These are phyloP conservation scores for Julus scanicus DNA, from an alignment of 2,888 invertebrate genomes.

Conservation along the genomic window DNA sequence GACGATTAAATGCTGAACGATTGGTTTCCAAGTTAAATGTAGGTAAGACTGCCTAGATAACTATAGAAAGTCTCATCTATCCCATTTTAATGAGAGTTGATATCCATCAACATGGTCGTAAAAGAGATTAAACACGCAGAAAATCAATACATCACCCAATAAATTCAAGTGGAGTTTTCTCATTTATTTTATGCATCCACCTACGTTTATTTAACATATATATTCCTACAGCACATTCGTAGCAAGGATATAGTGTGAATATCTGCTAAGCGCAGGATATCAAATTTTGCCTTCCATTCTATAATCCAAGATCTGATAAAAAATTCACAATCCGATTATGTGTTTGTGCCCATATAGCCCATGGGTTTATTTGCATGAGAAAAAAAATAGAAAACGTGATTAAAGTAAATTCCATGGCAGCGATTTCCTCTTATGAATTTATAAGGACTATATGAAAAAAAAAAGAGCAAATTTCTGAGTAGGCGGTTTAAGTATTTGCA, in stretches of 20 bases:
- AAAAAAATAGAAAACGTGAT: neutral
- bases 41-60: neutral
- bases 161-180: neutral
- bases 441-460: neutral
- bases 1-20: neutral
- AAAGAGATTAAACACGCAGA: neutral
- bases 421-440: conserved; percentile 25
- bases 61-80: neutral
- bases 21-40: neutral
- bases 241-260: neutral
- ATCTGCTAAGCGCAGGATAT: neutral
- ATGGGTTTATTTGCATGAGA: neutral
- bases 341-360: neutral
- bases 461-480: neutral
- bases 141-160: neutral
- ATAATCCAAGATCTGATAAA: neutral
- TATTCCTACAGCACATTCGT: neutral
- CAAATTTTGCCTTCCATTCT: neutral
- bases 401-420: neutral
- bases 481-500: conserved; percentile 20
- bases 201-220: neutral
- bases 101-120: neutral
- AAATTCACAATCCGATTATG: conserved; percentile 37
- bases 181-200: neutral
- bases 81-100: neutral